These are phyloP conservation scores for Protonibea diacanthus DNA, from an alignment of 2,797 vertebrate genomes.

Conservation along the genomic window DNA sequence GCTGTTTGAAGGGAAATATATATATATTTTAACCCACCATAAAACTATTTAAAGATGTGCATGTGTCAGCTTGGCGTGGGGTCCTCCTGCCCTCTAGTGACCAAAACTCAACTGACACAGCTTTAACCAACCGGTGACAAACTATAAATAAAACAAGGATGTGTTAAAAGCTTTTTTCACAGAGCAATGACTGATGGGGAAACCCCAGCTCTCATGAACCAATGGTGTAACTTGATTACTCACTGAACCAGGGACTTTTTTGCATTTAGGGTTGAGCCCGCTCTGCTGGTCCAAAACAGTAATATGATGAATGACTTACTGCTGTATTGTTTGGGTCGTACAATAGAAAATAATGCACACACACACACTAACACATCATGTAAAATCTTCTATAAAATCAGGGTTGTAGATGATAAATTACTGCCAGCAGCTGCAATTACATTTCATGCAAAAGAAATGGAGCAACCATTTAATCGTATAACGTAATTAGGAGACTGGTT, in stretches of 20 bases:
- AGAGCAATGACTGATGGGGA: background rate
- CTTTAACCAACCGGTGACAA: background rate
- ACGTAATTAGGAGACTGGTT: background rate
- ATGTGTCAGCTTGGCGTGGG: too few species aligned
- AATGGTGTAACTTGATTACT: background rate
- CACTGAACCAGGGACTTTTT: background rate
- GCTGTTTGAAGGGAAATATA: background rate
- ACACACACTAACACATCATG: too few species aligned
- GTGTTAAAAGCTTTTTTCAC: background rate
- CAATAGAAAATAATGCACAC: background rate
- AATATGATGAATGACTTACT: background rate
- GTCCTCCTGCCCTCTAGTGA: conserved; percentile 7
- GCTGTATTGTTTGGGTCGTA: background rate
- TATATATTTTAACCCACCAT: too few species aligned
- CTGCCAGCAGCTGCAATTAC: too few species aligned
- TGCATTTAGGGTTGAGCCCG: too few species aligned
- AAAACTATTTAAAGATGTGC: too few species aligned
- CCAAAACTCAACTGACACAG: background rate
- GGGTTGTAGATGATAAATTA: too few species aligned
- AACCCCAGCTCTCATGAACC: background rate
- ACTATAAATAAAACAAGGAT: background rate
- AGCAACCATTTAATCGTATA: background rate
- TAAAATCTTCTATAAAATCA: too few species aligned
- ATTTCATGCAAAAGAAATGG: too few species aligned
- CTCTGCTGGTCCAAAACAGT: too few species aligned